Conservation (phyloP, 2,113 vertebrate genomes). For the Tragelaphus imberbis region DNA sequence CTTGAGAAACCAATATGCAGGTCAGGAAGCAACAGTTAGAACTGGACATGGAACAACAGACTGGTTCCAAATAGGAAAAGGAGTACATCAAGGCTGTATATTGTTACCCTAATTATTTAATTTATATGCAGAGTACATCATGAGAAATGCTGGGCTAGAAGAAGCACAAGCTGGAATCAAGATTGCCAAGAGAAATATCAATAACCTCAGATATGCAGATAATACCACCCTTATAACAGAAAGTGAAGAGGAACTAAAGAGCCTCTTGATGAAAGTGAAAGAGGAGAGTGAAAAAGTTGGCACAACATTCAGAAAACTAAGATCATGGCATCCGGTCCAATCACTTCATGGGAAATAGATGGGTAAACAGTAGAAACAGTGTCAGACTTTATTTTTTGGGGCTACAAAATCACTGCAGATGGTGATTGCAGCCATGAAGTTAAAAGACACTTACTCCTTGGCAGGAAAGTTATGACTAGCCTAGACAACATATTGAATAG, state of each 20-base stretch:
- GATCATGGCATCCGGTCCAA: not conserved
- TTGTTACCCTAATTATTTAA: not conserved
- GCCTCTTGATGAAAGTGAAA: not conserved
- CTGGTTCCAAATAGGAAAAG: not conserved
- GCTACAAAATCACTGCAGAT: not conserved
- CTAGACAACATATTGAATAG: not conserved
- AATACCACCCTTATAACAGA: not conserved
- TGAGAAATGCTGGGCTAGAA: not conserved
- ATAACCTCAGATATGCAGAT: not conserved
- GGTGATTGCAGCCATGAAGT: not conserved
- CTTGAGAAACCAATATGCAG: not conserved
- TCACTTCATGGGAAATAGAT: not conserved
- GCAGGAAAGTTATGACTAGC: not conserved
- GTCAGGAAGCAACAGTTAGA: not conserved
- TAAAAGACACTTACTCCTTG: not conserved
- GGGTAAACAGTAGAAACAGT: not conserved
- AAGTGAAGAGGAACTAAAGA: not conserved
- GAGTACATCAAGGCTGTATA: not conserved
- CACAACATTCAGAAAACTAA: not conserved
- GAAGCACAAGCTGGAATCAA: not conserved
- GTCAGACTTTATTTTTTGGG: not conserved
- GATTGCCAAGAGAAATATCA: not conserved
- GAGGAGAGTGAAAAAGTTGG: not conserved
- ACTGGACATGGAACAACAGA: not conserved
- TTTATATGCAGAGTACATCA: not conserved